Evolutionary conservation across 2,888 invertebrate species (phyloP), one percentile per base, ranked within the genome.

Genomic region (Xylocampa areola): DNA sequence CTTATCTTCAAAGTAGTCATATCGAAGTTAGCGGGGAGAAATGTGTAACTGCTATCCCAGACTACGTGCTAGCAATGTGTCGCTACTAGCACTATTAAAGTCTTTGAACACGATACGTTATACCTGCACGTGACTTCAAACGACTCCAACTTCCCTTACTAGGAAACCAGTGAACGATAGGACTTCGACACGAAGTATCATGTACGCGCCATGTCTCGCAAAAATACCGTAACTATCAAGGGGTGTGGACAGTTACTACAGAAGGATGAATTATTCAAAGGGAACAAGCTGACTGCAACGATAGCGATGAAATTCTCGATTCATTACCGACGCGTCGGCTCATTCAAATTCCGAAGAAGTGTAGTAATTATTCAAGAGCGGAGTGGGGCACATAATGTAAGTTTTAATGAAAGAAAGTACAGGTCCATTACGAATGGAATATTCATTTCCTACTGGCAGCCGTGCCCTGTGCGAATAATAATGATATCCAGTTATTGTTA

Each of bases 331-430:
- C 73, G 68, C 65, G 64, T 59, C 61, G 48, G 44, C 60, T 80
- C 80, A 81, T 85, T 84, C 71, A 71, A 76, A 81, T 82, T 80
- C 75, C 60, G 55, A 76, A 70, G 76, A 79, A 79, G 80, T 80
- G 76, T 77, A 76, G 78, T 77, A 83, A 86, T 85, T 87, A 87
- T 84, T 85, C 84, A 77, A 78, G 68, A 81, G 74, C 72, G 66
- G 77, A 73, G 74, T 75, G 65, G 67, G 80, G 64, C 64, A 76
- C 79, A 81, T 85, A 83, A 85, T 84, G 85, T 83, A 83, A 85
- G 84, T 87, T 85, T 83, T 86, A 86, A 86, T 86, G 85, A 86
- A 86, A 85, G 85, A 86, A 86, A 83, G 80, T 83, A 83, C 78
- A 76, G 79, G 77, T 81, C 82, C 82, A 85, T 87, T 86, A 82